Base-by-base conservation (phyloP, 2,113 vertebrate species). In the Lagopus muta region DNA sequence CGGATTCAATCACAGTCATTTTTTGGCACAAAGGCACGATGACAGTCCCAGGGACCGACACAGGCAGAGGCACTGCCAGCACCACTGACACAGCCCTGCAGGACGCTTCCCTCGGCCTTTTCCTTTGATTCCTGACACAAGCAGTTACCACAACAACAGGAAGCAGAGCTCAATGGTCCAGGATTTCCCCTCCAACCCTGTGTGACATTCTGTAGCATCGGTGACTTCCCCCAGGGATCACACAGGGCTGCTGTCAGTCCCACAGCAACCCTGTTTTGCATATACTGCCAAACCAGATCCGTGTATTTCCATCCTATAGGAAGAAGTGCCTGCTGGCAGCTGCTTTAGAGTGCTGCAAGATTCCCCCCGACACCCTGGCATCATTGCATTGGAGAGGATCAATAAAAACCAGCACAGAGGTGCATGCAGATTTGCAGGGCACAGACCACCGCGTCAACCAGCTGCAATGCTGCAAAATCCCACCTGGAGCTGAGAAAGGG, bases 121-220 rank as follows among this genome's bases (percentile, higher is more conserved):
- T 77, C 52, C 71, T 91, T 69, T 16, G 34, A 10, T 47, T 67
- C 69, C 36, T 28, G 62, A 54, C 7, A 36, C 15, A 18, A 48
- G 28, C 82, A 3, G 79, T 43, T 70, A 66, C 19, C 28, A 65
- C 1, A 0, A 82, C 64, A 92, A 40, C 58, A 87, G 54, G 62
- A 89, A 84, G 52, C 61, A 38, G 70, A 78, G 77, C 62, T 60
- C 50, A 47, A 1, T 9, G 55, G 43, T 72, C 82, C 65, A 55
- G 47, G 88, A 86, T 71, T 92, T 88, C 82, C 60, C 69, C 80
- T 45, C 64, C 32, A 94, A 58, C 42, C 67, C 82, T 4, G 24
- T 14, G 52, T 72, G 85, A 83, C 82, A 74, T 50, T 40, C n/a
- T 64, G 72, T 75, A 88, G 85, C 38, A 58, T 2, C 50, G 22